These are phyloP conservation scores for Epirrhoe alternata DNA, from an alignment of 2,888 invertebrate species.

Conservation along the genomic window DNA sequence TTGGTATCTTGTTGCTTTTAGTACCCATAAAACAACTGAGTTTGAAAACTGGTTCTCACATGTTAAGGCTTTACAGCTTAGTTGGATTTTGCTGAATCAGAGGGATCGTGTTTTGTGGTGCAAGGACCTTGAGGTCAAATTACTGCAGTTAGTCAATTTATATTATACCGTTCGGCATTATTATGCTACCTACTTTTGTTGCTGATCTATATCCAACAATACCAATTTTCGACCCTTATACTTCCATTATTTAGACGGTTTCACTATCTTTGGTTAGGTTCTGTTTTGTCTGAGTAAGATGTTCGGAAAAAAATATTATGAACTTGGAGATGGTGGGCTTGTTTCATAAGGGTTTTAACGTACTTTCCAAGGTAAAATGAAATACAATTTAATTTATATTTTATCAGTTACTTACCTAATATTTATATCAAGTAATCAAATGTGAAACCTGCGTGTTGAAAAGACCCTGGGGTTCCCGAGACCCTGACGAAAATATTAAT, in stretches of 20 bases:
- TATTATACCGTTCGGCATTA: background rate
- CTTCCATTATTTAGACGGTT: background rate
- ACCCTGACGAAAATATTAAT: slow-evolving; percentile 18
- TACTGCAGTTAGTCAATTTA: background rate
- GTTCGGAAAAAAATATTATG: too few relatives aligned
- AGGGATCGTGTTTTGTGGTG: background rate
- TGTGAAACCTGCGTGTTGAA: slow-evolving; percentile 7
- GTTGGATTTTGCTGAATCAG: background rate
- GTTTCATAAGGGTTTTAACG: background rate
- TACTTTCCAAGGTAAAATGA: background rate
- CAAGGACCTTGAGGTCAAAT: background rate
- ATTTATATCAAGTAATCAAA: slow-evolving; percentile 1
- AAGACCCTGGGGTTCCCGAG: slow-evolving; percentile 20
- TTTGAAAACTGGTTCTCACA: slow-evolving; percentile 19
- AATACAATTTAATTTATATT: background rate
- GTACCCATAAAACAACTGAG: slow-evolving; percentile 14
- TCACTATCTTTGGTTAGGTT: too few relatives aligned
- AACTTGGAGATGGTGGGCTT: too few relatives aligned
- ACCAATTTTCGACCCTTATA: background rate
- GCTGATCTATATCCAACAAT: background rate
- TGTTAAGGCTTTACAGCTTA: slow-evolving; percentile 11
- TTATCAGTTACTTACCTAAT: background rate
- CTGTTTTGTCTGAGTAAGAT: too few relatives aligned
- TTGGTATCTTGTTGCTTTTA: slow-evolving; percentile 22
- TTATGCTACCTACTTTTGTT: background rate